Percentiles rank a stretch among this genome's conserved stretches.
These are phyloP conservation scores for Paramisgurnus dabryanus DNA, from an alignment of 2,113 vertebrate species.

Conservation along the genomic window DNA sequence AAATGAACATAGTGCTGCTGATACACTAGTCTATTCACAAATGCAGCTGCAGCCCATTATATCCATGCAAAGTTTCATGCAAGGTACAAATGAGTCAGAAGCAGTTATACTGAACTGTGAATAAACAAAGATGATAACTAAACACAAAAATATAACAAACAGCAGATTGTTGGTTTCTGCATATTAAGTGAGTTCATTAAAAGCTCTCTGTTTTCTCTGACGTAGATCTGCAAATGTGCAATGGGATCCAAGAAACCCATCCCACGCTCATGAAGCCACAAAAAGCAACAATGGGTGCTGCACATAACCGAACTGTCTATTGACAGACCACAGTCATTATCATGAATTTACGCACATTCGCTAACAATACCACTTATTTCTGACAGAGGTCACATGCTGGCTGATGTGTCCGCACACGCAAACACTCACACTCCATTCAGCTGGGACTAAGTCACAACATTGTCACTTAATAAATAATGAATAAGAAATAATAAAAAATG, in stretches of 20 bases:
- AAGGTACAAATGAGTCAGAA: conserved; percentile 8
- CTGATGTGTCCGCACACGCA: background rate
- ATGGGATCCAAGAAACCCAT: background rate
- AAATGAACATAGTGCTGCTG: too few species aligned
- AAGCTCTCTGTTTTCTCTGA: conserved; percentile 17
- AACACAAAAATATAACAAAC: conserved; percentile 1
- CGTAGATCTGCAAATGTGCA: background rate
- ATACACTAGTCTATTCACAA: background rate
- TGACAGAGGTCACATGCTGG: background rate
- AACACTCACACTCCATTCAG: background rate
- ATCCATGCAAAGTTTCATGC: background rate
- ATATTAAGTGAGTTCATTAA: conserved; percentile 14
- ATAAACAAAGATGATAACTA: background rate
- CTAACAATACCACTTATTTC: background rate
- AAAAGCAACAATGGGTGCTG: conserved; percentile 2
- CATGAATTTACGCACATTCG: background rate
- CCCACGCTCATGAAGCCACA: background rate
- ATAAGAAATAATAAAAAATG: too few species aligned
- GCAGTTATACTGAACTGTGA: background rate
- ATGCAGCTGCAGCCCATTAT: background rate
- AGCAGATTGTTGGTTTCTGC: conserved; percentile 20
- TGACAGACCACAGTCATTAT: background rate
- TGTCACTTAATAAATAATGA: too few species aligned
- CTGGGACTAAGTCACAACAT: too few species aligned
- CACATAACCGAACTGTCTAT: conserved; percentile 2